A percentile compares a stretch with the other conserved stretches of the same genome.
phyloP scores from a whole-genome alignment of 2,113 vertebrate species.

The Sisor rabdophorus region DNA sequence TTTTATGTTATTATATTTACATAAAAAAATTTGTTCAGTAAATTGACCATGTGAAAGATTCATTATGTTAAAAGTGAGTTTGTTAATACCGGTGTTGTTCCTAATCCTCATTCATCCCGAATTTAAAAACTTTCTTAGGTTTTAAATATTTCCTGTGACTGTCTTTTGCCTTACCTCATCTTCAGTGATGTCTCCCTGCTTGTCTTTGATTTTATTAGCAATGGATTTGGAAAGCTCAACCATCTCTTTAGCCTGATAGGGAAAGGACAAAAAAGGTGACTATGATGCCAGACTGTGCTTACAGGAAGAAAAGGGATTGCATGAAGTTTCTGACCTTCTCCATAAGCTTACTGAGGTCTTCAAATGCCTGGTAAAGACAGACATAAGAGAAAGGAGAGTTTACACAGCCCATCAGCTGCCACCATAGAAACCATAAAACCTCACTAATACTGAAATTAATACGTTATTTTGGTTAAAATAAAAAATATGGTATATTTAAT shows the following conservation, averaged over 20 bases:
- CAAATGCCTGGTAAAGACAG: constrained; percentile 81
- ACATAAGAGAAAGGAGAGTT: constrained; percentile 7
- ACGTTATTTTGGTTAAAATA: too few relatives aligned
- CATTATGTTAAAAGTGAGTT: background rate
- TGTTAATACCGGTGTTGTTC: too few relatives aligned
- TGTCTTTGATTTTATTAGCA: constrained; percentile 97
- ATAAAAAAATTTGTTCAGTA: too few relatives aligned
- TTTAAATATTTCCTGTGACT: background rate
- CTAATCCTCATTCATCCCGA: too few relatives aligned
- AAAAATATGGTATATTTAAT: background rate
- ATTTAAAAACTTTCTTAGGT: too few relatives aligned
- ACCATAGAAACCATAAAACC: background rate
- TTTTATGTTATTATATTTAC: too few relatives aligned
- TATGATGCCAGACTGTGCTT: background rate
- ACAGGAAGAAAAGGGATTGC: background rate
- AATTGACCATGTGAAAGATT: background rate
- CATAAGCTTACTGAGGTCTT: constrained; percentile 97
- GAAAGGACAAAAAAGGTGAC: constrained; percentile 34
- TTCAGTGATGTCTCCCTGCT: constrained; percentile 96
- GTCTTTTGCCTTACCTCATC: constrained; percentile 78
- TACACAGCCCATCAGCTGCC: background rate
- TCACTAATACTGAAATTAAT: background rate
- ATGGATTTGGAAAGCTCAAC: constrained; percentile 95
- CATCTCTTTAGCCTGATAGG: constrained; percentile 94
- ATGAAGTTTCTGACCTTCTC: constrained; percentile 81